Evolutionary conservation across 2,888 invertebrate species (phyloP).

Genomic region (Pristionchus exspectatus): DNA sequence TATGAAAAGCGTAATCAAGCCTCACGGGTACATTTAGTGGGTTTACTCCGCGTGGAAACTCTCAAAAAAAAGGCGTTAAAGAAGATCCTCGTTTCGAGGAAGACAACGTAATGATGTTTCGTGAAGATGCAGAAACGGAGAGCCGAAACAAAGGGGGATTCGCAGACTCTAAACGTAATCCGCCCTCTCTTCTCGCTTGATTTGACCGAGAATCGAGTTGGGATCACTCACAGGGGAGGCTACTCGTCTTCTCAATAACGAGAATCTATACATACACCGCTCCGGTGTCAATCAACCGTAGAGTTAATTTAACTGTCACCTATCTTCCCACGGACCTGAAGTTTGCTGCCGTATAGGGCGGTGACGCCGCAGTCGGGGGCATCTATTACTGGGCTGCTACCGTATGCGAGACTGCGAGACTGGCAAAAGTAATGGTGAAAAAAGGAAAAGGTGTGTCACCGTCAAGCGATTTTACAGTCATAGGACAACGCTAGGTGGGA

Average conservation of each 20-base stretch:
- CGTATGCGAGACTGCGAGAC: background rate
- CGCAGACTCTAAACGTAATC: constrained; percentile 6
- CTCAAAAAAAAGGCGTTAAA: background rate
- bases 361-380: background rate
- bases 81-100: constrained; percentile 44
- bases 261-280: background rate
- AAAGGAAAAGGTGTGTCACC: too few relatives aligned
- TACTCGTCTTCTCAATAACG: background rate
- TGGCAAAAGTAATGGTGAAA: too few relatives aligned
- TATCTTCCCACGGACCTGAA: background rate
- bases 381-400: background rate
- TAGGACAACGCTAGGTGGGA: too few relatives aligned
- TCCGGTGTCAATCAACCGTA: background rate
- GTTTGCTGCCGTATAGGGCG: background rate
- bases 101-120: constrained; percentile 42
- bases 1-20: background rate
- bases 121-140: constrained; percentile 36
- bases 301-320: constrained; percentile 23
- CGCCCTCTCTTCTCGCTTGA: constrained; percentile 42
- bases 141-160: background rate
- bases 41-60: background rate
- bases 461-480: too few relatives aligned
- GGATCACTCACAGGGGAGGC: background rate
- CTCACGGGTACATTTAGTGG: background rate
- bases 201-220: constrained; percentile 41